Percentiles rank a stretch among this genome's conserved stretches.
Evolutionary conservation across 2,113 vertebrate genomes (phyloP).

Genomic region (Thamnophis sirtalis): DNA sequence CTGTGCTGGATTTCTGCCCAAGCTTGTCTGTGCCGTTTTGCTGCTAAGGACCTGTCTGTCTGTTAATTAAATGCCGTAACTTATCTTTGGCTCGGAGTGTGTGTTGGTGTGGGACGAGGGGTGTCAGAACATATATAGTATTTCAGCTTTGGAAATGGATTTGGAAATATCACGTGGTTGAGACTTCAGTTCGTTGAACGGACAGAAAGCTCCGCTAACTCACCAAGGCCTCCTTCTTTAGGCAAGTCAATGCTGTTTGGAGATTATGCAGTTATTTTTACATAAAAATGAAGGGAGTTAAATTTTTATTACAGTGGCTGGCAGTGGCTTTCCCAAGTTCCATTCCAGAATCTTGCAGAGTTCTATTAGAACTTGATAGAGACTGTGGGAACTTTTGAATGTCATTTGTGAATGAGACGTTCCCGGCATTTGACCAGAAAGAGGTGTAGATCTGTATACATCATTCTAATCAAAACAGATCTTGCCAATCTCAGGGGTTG

Average conservation of each 20-base stretch:
- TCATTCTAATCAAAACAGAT: neutral
- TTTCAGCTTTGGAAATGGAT: neutral
- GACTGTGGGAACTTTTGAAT: neutral
- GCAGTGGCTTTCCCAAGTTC: neutral
- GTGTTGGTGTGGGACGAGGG: no score
- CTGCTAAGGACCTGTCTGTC: no score
- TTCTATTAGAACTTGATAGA: neutral
- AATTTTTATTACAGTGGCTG: neutral
- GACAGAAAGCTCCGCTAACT: neutral
- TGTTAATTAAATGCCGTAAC: no score
- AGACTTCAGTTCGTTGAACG: neutral
- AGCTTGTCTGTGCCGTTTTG: no score
- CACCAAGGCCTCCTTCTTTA: neutral
- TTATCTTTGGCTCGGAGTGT: no score
- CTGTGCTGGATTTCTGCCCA: no score
- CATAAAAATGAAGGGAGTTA: neutral
- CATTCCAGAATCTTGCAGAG: neutral
- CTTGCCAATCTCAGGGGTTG: neutral
- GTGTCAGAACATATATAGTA: no score
- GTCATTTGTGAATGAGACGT: neutral
- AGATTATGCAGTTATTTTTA: neutral
- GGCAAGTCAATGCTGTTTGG: neutral
- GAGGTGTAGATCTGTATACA: neutral
- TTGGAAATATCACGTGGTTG: neutral
- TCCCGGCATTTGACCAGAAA: neutral